These are phyloP conservation scores for Ormia ochracea DNA, from an alignment of 2,888 invertebrate species.

Conservation along the genomic window DNA sequence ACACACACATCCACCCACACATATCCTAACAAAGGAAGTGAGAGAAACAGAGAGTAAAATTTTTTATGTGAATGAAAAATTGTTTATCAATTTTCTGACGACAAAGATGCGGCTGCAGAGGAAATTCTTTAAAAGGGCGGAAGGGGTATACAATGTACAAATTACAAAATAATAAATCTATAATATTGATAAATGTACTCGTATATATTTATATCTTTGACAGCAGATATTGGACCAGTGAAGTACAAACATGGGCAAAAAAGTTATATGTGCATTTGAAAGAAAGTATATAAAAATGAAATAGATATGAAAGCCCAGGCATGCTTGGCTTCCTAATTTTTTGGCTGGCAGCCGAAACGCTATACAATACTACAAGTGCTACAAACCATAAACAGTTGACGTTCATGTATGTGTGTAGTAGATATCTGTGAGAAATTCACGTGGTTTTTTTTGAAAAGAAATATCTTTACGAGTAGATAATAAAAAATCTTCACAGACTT, in stretches of 20 bases:
- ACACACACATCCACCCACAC: not conserved
- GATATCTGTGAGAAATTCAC: not conserved
- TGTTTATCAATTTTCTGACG: conserved; percentile 29
- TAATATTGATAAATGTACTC: conserved; percentile 51
- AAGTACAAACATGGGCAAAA: too few species aligned
- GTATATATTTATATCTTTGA: conserved; percentile 51
- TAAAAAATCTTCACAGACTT: conserved; percentile 21
- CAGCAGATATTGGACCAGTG: conserved; percentile 1
- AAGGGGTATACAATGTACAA: conserved; percentile 22
- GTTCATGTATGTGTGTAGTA: too few species aligned
- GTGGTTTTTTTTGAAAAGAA: conserved; percentile 11
- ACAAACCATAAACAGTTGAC: too few species aligned
- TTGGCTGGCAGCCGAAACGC: conserved; percentile 40
- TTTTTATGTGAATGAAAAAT: conserved; percentile 30
- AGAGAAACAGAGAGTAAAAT: not conserved
- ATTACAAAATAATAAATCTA: conserved; percentile 48
- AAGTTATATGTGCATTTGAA: not conserved
- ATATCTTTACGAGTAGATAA: too few species aligned
- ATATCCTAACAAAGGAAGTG: too few species aligned
- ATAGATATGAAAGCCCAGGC: not conserved
- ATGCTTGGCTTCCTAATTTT: not conserved
- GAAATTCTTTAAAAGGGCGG: not conserved
- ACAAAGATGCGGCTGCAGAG: conserved; percentile 1
- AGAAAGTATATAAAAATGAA: not conserved
- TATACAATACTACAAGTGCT: not conserved